Base-by-base conservation (phyloP, 2,888 invertebrate genomes). In the Strigamia transsilvanica region DNA sequence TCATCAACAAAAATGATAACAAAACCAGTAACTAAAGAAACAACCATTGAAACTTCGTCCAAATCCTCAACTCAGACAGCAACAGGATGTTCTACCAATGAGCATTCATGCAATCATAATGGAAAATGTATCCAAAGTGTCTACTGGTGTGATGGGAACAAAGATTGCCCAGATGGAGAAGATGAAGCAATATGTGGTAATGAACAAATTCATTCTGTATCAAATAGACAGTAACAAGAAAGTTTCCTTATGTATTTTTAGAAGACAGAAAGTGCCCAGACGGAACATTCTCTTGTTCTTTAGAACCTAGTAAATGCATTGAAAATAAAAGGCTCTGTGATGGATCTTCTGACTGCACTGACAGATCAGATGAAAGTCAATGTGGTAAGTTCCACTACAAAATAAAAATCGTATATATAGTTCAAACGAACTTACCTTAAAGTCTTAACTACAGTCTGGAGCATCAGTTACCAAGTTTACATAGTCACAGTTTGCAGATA, bases 181-280 rank as follows among this genome's bases (percentile, higher is more conserved):
- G 73, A 73, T n/a, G 73, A 73, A 73, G 12, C 73, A 73, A 32
- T 27, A 23, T 73, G 73, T 27, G 13, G 73, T 73, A 73, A 73
- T 0, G 5, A n/a, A 32, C 13, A 4, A 27, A 13, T 56, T 56
- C 7, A 21, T 7, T 18, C 18, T 38, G 38, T 2, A 18, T 56
- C 9, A 0, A 21, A 10, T 56, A 13, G 9, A 73, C 0, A 32
- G 32, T 27, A 27, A 0, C 27, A n/a, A 32, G 32, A 32, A 73
- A 27, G 1, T 27, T 10, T 10, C 38, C 2, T 4, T 38, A n/a
- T 73, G 27, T 13, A 13, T 27, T 32, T 66, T 27, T 32, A 73
- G 73, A 12, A 6, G 27, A 27, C 0, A 73, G 73, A 73, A 12
- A 73, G 9, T 73, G 73, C 10, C 3, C 10, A 23, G 7, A 23